Base-by-base conservation (phyloP, 2,113 vertebrate species). In the Castor canadensis region DNA sequence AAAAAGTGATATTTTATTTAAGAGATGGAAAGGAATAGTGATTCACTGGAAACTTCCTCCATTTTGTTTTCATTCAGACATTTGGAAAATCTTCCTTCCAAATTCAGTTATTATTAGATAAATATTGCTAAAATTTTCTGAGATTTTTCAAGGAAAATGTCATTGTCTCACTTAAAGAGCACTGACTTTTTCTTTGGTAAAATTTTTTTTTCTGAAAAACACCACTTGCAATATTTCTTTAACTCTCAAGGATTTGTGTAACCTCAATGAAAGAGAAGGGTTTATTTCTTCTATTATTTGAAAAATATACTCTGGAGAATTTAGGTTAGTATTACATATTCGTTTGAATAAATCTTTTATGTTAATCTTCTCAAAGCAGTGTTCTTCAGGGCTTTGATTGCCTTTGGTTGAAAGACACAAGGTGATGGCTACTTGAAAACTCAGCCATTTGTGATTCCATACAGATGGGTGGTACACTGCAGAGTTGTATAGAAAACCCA, bases 361-460 rank as follows among this genome's bases (percentile, higher is more conserved):
- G 64, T 6, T 87, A 62, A 92, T 89, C 43, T 80, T 71, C 30
- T 75, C 81, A 95, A 96, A 56, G 72, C 85, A 79, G 24, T 88
- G 12, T 49, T 82, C 62, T 38, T 90, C 10, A 10, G 82, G 73
- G 45, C 13, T 94, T 95, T 95, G 64, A 64, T 54, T 82, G 49
- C 35, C 81, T 95, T 91, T 88, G n/a, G 80, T 81, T 90, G 35
- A 92, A 95, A 95, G 66, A 87, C 9, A 80, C 56, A 49, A 67
- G 17, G 56, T 88, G 49, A 60, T 72, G 77, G 6, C 6, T 82
- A 95, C 95, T 94, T 81, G 62, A 72, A 58, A 95, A 77, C 19
- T 93, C 26, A 85, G 54, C 62, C 43, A 93, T 85, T 95, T 93
- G 64, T 67, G 40, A 47, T 95, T 86, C 26, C 9, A 6, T 35